Evolutionary conservation across 1,140 invertebrate genomes (phyloP).

Genomic region (Rhopalosiphum maidis): DNA sequence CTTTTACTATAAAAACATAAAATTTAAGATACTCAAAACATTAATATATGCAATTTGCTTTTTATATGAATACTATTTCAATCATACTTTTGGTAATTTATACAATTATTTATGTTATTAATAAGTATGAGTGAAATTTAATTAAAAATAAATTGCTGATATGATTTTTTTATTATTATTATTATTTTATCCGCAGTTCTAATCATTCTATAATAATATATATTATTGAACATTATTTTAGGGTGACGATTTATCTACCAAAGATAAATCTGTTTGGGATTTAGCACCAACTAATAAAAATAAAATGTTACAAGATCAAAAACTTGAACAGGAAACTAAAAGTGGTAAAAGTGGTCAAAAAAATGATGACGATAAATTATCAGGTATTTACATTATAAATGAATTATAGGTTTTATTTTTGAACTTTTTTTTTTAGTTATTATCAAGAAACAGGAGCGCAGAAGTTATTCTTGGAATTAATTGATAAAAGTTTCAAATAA

Average conservation of each 20-base stretch:
- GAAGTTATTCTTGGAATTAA: slow-evolving; percentile 28
- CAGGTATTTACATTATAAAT: slow-evolving; percentile 19
- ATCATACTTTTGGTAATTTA: no score
- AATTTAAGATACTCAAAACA: not conserved
- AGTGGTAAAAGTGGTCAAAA: slow-evolving; percentile 36
- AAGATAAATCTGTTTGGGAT: slow-evolving; percentile 48
- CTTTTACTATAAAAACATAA: not conserved
- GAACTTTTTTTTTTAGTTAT: slow-evolving; percentile 7
- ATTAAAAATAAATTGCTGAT: no score
- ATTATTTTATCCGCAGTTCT: not conserved
- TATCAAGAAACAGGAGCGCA: slow-evolving; percentile 52
- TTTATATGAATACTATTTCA: no score
- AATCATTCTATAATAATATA: not conserved
- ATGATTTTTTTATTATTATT: not conserved
- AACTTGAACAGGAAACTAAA: slow-evolving; percentile 44
- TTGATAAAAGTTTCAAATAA: slow-evolving; percentile 21
- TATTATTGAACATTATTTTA: slow-evolving; percentile 11
- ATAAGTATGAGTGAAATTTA: not conserved
- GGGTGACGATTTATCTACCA: slow-evolving; percentile 31
- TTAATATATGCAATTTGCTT: not conserved
- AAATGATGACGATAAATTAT: slow-evolving; percentile 38
- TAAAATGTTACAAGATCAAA: slow-evolving; percentile 48
- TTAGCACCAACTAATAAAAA: slow-evolving; percentile 49
- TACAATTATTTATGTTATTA: not conserved
- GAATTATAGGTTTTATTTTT: not conserved